Evolutionary conservation across 2,113 vertebrate species (phyloP).

Genomic region (Triplophysa siluroides): DNA sequence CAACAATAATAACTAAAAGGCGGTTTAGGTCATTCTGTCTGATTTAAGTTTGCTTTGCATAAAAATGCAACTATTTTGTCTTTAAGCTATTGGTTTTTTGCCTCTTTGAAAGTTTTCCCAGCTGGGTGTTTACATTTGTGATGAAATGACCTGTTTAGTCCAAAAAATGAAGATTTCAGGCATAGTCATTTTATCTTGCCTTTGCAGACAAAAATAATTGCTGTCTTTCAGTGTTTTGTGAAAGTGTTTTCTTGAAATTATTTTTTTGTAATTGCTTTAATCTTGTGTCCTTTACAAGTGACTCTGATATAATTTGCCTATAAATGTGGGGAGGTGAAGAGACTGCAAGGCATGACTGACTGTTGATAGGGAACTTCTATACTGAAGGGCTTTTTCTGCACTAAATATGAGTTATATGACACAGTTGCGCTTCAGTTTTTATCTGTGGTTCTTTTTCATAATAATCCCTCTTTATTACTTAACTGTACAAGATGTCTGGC

Average conservation of each 20-base stretch:
- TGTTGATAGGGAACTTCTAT: background rate
- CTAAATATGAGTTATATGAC: conserved; percentile 10
- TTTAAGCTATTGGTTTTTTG: conserved; percentile 7
- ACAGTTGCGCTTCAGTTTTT: background rate
- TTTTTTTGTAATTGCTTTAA: conserved; percentile 9
- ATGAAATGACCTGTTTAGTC: conserved; percentile 15
- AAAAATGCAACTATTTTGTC: conserved; percentile 3
- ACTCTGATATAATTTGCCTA: background rate
- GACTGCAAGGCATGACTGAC: background rate
- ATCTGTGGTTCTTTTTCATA: background rate
- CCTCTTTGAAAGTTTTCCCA: background rate
- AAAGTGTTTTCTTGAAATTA: conserved; percentile 8
- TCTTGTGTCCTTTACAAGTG: conserved; percentile 22
- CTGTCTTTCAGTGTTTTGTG: background rate
- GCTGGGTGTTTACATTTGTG: conserved; percentile 1
- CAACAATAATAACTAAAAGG: too few species aligned
- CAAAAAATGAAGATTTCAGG: background rate
- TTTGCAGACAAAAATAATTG: conserved; percentile 26
- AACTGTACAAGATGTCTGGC: background rate
- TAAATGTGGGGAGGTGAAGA: background rate
- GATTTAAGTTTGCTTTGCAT: background rate
- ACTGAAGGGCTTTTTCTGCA: background rate
- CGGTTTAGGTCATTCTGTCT: background rate
- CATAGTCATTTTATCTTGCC: background rate
- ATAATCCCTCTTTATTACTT: too few species aligned